A percentile compares a stretch with the other conserved stretches of the same genome.
Conservation (phyloP, 2,113 vertebrate species). For the Aleadryas rufinucha region DNA sequence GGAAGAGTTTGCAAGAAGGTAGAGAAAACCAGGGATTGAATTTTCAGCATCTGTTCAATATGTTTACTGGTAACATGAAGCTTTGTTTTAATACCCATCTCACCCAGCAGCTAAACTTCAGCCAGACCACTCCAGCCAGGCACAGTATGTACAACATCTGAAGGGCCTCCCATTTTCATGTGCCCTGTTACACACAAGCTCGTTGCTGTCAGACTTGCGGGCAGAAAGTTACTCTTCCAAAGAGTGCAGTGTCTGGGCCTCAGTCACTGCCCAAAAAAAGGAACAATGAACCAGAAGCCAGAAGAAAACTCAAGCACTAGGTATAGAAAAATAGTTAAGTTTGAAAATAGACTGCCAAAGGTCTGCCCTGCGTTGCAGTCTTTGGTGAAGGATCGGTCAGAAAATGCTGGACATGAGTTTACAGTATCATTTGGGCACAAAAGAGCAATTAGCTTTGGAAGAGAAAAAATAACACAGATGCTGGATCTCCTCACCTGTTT, state of each 20-base stretch:
- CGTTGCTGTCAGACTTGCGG: background rate
- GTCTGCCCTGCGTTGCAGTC: background rate
- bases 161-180: background rate
- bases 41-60: background rate
- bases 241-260: background rate
- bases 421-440: background rate
- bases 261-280: background rate
- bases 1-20: background rate
- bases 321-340: slow-evolving; percentile 17
- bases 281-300: background rate
- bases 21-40: background rate
- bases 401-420: background rate
- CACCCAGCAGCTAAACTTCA: background rate
- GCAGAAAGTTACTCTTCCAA: background rate
- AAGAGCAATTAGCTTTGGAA: background rate
- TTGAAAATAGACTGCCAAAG: slow-evolving; percentile 32
- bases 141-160: background rate
- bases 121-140: background rate
- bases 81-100: background rate
- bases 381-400: slow-evolving; percentile 30
- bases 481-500: background rate
- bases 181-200: background rate
- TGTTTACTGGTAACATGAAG: background rate
- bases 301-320: background rate
- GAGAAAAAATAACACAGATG: background rate